phyloP scores from a whole-genome alignment of 2,797 vertebrate species.

The Semaprochilodus insignis region DNA sequence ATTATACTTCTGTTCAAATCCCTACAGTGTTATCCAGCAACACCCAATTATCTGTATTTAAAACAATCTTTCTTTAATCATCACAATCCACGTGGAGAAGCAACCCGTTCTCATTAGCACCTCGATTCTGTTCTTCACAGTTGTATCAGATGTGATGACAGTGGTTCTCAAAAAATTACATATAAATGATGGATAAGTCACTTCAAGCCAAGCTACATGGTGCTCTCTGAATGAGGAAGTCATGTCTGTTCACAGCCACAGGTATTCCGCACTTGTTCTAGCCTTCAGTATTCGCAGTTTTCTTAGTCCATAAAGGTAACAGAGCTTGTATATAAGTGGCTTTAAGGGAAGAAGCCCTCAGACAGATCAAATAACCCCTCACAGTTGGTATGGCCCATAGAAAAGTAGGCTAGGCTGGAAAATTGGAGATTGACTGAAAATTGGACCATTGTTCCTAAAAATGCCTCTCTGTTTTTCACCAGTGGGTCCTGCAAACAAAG shows the following conservation, averaged over 20 bases:
- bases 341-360: background rate
- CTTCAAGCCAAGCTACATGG: too few relatives aligned
- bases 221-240: too few relatives aligned
- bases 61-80: too few relatives aligned
- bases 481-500: background rate
- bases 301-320: background rate
- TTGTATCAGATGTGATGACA: background rate
- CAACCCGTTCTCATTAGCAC: too few relatives aligned
- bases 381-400: background rate
- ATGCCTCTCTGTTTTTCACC: background rate
- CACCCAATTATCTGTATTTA: too few relatives aligned
- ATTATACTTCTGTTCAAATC: too few relatives aligned
- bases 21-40: too few relatives aligned
- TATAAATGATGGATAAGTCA: too few relatives aligned
- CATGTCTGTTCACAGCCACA: background rate
- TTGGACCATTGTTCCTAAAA: slow-evolving; percentile 9
- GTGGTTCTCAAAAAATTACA: too few relatives aligned
- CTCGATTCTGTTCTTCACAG: too few relatives aligned
- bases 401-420: background rate
- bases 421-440: slow-evolving; percentile 5
- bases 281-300: background rate
- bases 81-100: too few relatives aligned
- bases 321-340: background rate
- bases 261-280: background rate
- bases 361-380: background rate